A percentile compares a stretch with the other conserved stretches of the same genome.
Evolutionary conservation across 2,797 vertebrate species (phyloP).

Genomic region (Ctenopoma multispine): DNA sequence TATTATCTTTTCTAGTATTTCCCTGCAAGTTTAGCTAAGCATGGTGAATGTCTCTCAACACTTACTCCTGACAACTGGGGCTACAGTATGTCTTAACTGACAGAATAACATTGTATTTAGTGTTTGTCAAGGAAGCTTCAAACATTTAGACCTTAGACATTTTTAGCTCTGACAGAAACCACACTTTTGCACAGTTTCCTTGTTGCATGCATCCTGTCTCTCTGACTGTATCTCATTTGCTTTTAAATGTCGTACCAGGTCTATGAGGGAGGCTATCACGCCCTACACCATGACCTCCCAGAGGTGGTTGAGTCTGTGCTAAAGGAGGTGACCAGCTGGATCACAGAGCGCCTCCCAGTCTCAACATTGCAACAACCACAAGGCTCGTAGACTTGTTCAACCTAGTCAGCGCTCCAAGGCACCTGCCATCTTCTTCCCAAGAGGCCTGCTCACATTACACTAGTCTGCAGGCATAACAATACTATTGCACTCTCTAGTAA

Average conservation of each 20-base stretch:
- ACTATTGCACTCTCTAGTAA: conserved; percentile 40
- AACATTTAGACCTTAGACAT: no score
- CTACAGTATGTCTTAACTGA: background rate
- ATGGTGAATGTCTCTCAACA: background rate
- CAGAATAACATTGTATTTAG: background rate
- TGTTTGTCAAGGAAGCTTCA: background rate
- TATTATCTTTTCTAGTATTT: background rate
- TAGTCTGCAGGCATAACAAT: conserved; percentile 29
- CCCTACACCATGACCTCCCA: conserved; percentile 94
- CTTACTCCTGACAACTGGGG: background rate
- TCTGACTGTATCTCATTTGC: background rate
- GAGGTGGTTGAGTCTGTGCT: conserved; percentile 90
- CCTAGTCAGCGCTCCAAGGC: conserved; percentile 24
- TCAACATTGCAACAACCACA: conserved; percentile 14
- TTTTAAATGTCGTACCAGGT: conserved; percentile 81
- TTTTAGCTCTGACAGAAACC: no score
- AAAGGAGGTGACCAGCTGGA: conserved; percentile 91
- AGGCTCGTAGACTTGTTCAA: conserved; percentile 55
- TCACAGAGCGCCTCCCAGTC: conserved; percentile 86
- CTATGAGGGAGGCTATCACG: conserved; percentile 93
- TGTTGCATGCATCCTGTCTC: background rate
- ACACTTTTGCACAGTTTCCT: background rate
- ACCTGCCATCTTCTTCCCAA: conserved; percentile 18
- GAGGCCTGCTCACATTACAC: conserved; percentile 27
- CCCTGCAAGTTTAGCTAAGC: background rate